Evolutionary conservation across 1,140 invertebrate genomes (phyloP).

Genomic region (Microplitis demolitor): DNA sequence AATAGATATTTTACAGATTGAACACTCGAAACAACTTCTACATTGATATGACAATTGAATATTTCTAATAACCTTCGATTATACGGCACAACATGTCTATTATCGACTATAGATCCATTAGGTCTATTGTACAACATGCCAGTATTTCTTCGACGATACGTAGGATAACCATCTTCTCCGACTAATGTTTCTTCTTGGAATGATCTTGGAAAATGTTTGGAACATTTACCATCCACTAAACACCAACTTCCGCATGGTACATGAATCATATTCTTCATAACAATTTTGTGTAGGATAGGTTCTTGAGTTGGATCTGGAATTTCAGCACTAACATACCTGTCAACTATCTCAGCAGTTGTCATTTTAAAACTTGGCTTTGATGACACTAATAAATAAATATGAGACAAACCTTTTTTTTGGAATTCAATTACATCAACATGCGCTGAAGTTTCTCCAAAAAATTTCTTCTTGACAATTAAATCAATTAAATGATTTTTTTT

Average conservation of each 20-base stretch:
- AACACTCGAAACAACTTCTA: slow-evolving; percentile 13
- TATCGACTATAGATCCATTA: slow-evolving; percentile 7
- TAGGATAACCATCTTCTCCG: not conserved
- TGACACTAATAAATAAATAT: slow-evolving; percentile 22
- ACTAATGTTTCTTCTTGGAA: not conserved
- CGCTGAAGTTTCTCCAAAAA: slow-evolving; percentile 12
- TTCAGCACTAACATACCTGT: slow-evolving; percentile 28
- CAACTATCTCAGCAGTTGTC: slow-evolving; percentile 4
- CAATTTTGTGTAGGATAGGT: not conserved
- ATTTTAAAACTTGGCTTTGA: slow-evolving; percentile 32
- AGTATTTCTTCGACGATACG: slow-evolving; percentile 1
- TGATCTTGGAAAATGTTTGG: not conserved
- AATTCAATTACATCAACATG: slow-evolving; percentile 6
- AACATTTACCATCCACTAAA: slow-evolving; percentile 12
- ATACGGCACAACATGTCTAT: slow-evolving; percentile 18
- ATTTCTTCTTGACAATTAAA: slow-evolving; percentile 8
- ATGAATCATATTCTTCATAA: slow-evolving; percentile 37
- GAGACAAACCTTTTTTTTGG: not conserved
- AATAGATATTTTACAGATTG: slow-evolving; percentile 16
- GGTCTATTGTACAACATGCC: not conserved
- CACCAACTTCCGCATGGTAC: slow-evolving; percentile 43
- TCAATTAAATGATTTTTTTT: slow-evolving; percentile 21
- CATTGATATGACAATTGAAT: slow-evolving; percentile 26
- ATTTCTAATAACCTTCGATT: not conserved
- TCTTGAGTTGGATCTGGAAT: slow-evolving; percentile 24